Evolutionary conservation across 2,888 invertebrate genomes (phyloP).

Genomic region (Drosophila anceps): DNA sequence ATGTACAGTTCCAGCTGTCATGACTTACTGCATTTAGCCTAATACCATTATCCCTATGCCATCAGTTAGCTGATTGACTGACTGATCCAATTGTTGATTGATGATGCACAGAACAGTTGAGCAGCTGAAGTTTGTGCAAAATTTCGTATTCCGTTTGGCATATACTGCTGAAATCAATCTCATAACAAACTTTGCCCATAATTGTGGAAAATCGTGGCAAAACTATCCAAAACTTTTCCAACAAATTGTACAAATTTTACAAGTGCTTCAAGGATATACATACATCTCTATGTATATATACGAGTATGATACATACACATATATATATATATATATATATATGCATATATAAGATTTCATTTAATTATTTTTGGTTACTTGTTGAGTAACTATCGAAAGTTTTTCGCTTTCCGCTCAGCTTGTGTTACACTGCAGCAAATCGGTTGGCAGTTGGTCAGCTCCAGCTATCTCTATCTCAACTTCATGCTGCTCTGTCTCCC

Average conservation of each 20-base stretch:
- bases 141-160: not conserved
- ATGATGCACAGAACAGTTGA: too few species aligned
- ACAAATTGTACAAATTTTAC: not conserved
- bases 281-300: not conserved
- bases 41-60: not conserved
- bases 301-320: not conserved
- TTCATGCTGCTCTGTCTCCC: not conserved
- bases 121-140: not conserved
- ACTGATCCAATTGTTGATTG: not conserved
- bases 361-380: constrained; percentile 3
- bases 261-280: not conserved
- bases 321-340: not conserved
- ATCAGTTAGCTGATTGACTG: not conserved
- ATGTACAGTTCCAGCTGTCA: not conserved
- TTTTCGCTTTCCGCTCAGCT: constrained; percentile 1
- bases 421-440: constrained; percentile 2
- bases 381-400: constrained; percentile 1
- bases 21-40: not conserved
- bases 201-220: not conserved
- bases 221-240: not conserved
- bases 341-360: not conserved
- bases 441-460: not conserved
- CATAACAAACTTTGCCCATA: not conserved
- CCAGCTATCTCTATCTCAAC: not conserved
- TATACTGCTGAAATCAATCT: not conserved